Evolutionary conservation across 2,797 vertebrate species (phyloP), one percentile per base, ranked within the genome.

Genomic region (Alca torda): DNA sequence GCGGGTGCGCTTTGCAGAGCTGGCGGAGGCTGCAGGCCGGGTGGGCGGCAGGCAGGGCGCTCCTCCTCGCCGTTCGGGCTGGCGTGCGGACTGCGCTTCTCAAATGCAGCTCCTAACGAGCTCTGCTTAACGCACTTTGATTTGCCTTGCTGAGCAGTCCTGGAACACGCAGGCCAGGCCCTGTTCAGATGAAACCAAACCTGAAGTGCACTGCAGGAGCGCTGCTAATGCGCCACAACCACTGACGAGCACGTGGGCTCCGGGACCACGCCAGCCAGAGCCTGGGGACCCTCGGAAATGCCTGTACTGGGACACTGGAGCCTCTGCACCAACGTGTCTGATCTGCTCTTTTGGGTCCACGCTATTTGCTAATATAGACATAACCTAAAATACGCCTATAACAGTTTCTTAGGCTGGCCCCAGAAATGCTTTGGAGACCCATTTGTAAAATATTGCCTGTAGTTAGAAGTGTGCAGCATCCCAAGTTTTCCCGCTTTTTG

Each of bases 51-150:
- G 8, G 68, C 56, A 33, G 39, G 33, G 46, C 45, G 21, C 43
- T 76, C 60, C 13, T 50, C 51, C 2, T 7, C 54, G 85, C 57
- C 14, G 2, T 59, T 88, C 57, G 90, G 80, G 35, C 88, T 69
- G 74, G 17, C 54, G 19, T 73, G 31, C 35, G 45, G 17, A 17
- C 46, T 50, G 25, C 13, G 3, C 23, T 78, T 83, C n/a, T 73
- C 87, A 63, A 51, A 26, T 13, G 37, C 50, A 73, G 30, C 65
- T 94, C 86, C 81, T 96, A 84, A 93, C 56, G 88, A 96, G 89
- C 70, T 90, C 50, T 51, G 4, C 86, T 95, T 24, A 13, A 46
- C 0, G 1, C 0, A 2, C 87, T 86, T 86, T 75, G 57, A 68
- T 93, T 87, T 26, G 59, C 70, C 46, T 78, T 26, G 14, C 80